Evolutionary conservation across 2,888 invertebrate species (phyloP), one percentile per base, ranked within the genome.

Genomic region (Netelia melanura): DNA sequence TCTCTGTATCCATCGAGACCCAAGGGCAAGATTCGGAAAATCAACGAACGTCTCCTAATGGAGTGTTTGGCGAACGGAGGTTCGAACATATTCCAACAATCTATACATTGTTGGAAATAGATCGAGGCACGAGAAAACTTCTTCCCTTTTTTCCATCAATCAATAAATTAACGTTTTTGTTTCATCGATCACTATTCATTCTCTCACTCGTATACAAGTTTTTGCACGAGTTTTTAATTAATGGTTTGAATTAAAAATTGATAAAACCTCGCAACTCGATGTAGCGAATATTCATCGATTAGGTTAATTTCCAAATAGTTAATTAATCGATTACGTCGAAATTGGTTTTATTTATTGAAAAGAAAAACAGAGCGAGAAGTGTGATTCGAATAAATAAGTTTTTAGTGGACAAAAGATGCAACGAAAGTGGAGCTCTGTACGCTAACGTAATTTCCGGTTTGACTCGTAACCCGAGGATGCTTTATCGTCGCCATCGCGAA

Each of bases 381-480:
- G 21, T 48, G 3, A 58, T 58, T 17, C 5, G 9, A 58, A 58
- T 14, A 58, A 58, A 17, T 58, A 17, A 58, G 14, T 17, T 17
- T 11, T 58, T 17, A 11, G 25, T 61, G 62, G 61, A 52, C 21
- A 54, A 68, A 71, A 58, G 58, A 56, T 17, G 17, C n/a, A 56
- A 56, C 10, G 11, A 30, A 71, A 11, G n/a, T 30, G 30, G 38
- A n/a, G 38, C 14, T 74, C 23, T 68, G 21, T 54, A 17, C 38
- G 38, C 17, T 23, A 70, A 68, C 23, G 79, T 76, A 84, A 85
- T 86, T 83, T 76, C 80, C 79, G 71, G 70, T 64, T 71, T 44
- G 48, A 3, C 23, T 52, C 61, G 67, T 78, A 78, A 82, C 54
- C 68, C 43, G 17, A 17, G 1, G 21, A 17, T 17, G 9, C 58